phyloP scores from a whole-genome alignment of 2,113 vertebrate species.

The Prunella himalayana region DNA sequence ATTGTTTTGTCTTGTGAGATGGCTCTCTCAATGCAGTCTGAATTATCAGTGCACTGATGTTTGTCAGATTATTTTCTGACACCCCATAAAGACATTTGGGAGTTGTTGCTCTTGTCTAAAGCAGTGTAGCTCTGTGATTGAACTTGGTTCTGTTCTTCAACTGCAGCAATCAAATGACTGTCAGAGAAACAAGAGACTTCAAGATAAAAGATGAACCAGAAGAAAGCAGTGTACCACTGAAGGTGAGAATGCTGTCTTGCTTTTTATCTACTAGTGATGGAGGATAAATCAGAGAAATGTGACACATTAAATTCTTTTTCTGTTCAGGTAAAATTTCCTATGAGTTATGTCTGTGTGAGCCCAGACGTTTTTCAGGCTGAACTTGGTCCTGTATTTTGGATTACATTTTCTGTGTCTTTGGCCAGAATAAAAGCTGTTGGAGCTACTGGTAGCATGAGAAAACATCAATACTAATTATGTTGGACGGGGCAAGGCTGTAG shows the following conservation, averaged over 20 bases:
- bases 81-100: neutral
- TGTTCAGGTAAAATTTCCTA: neutral
- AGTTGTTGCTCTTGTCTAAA: neutral
- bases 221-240: neutral
- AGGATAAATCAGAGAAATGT: neutral
- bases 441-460: neutral
- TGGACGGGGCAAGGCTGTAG: neutral
- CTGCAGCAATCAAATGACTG: slow-evolving; percentile 5
- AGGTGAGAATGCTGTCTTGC: slow-evolving; percentile 40
- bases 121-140: neutral
- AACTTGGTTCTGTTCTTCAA: neutral
- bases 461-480: neutral
- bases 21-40: neutral
- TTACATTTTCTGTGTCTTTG: neutral
- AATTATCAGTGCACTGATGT: neutral
- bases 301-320: neutral
- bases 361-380: fast-evolving
- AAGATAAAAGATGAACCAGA: neutral
- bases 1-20: neutral
- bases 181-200: neutral
- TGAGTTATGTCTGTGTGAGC: neutral
- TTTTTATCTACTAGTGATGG: neutral
- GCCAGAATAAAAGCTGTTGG: neutral
- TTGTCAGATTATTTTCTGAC: neutral
- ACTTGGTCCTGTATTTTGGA: neutral